These are phyloP conservation scores for Desmodus rotundus DNA, from an alignment of 2,113 vertebrate species.

Conservation along the genomic window DNA sequence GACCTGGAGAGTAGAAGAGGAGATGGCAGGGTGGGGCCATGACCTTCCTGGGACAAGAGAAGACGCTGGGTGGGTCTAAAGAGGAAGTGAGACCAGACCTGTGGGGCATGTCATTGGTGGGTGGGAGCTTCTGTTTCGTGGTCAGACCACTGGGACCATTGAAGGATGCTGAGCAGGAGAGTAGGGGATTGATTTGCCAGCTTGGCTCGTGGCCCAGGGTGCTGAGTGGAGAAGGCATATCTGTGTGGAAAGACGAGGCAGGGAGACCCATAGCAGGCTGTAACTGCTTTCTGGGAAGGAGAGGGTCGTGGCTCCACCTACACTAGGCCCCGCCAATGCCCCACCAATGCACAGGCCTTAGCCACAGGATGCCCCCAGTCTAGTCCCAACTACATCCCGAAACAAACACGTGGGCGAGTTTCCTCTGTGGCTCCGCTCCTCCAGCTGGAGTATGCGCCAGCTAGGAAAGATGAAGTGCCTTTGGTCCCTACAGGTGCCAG, in stretches of 20 bases:
- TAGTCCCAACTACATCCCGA: too few relatives aligned
- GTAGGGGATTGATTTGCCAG: fast-evolving
- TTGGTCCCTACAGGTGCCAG: not conserved
- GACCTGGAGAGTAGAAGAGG: not conserved
- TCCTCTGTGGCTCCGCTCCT: fast-evolving
- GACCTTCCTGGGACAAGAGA: not conserved
- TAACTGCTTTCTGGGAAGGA: not conserved
- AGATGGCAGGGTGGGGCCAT: too few relatives aligned
- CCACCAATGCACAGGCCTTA: not conserved
- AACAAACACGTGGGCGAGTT: fast-evolving
- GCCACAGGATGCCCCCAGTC: not conserved
- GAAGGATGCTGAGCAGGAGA: not conserved
- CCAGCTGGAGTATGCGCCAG: not conserved
- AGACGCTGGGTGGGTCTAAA: too few relatives aligned
- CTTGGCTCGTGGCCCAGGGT: fast-evolving
- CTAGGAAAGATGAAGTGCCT: fast-evolving
- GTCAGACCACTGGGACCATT: not conserved
- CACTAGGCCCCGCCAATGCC: fast-evolving
- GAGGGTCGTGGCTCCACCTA: not conserved
- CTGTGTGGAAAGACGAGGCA: not conserved
- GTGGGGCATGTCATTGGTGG: fast-evolving
- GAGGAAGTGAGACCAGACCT: fast-evolving
- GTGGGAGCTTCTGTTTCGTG: not conserved
- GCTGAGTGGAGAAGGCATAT: fast-evolving
- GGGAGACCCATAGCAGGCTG: fast-evolving